Conservation (phyloP, 2,797 vertebrate genomes). For the Ataeniobius toweri region DNA sequence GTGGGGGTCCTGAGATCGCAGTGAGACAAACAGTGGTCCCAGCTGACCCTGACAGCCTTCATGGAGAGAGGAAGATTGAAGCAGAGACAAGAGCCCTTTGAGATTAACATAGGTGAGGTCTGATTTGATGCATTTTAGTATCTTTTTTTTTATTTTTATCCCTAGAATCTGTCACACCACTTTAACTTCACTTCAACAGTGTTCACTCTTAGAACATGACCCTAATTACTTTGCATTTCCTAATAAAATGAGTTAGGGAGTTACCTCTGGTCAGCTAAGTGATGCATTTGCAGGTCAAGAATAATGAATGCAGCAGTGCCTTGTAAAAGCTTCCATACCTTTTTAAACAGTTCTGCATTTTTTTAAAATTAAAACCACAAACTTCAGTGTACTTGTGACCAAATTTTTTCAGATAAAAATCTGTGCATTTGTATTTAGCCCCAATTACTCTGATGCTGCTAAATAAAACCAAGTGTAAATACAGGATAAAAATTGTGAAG, state of each 20-base stretch:
- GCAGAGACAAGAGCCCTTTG: conserved; percentile 93
- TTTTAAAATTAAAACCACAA: no score
- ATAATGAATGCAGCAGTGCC: conserved; percentile 6
- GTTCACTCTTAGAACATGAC: neutral
- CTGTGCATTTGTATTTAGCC: no score
- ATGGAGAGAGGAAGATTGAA: conserved; percentile 95
- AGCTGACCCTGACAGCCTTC: conserved; percentile 82
- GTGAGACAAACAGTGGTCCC: conserved; percentile 89
- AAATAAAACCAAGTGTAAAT: no score
- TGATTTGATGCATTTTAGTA: neutral
- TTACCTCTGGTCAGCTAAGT: conserved; percentile 28
- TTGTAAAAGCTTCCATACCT: no score
- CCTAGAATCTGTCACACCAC: neutral
- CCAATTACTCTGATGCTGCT: no score
- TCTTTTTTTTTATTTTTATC: neutral
- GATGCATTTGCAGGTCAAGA: conserved; percentile 16
- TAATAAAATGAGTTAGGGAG: conserved; percentile 41
- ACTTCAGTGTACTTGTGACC: no score
- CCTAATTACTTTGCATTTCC: conserved; percentile 4
- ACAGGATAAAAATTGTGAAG: no score
- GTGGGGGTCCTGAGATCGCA: conserved; percentile 93
- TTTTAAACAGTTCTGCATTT: no score
- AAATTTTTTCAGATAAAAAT: no score
- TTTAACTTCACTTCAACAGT: neutral
- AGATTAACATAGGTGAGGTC: conserved; percentile 62